Conservation (phyloP, 2,888 invertebrate species). For the Caenorhabditis drosophilae region DNA sequence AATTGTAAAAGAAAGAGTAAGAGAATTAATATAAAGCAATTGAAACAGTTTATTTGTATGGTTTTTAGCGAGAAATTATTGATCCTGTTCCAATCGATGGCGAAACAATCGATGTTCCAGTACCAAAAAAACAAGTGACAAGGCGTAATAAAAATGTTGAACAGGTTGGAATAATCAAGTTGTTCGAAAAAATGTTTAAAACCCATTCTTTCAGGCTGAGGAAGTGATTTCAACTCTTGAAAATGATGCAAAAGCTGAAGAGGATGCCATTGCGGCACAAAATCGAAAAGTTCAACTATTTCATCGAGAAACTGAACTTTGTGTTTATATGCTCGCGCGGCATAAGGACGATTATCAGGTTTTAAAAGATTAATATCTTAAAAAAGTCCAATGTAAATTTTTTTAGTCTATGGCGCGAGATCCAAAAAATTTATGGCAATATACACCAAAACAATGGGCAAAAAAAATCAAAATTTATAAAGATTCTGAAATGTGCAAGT, state of each 20-base stretch:
- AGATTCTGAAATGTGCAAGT: slow-evolving; percentile 40
- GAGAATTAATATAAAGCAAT: slow-evolving; percentile 5
- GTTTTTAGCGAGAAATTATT: slow-evolving; percentile 37
- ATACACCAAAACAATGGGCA: slow-evolving; percentile 63
- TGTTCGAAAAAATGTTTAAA: too few relatives aligned
- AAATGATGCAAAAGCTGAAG: slow-evolving; percentile 38
- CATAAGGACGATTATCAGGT: slow-evolving; percentile 62
- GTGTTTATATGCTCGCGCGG: slow-evolving; percentile 57
- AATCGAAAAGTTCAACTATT: slow-evolving; percentile 42
- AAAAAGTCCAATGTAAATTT: not conserved
- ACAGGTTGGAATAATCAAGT: too few relatives aligned
- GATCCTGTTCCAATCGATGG: slow-evolving; percentile 44
- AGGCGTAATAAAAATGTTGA: slow-evolving; percentile 29
- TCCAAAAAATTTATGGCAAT: slow-evolving; percentile 60
- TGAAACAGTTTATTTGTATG: not conserved
- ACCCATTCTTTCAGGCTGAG: too few relatives aligned
- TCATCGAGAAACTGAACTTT: slow-evolving; percentile 58
- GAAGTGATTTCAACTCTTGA: slow-evolving; percentile 41
- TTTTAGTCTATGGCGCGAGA: slow-evolving; percentile 65
- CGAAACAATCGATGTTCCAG: slow-evolving; percentile 18
- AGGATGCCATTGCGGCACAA: slow-evolving; percentile 23
- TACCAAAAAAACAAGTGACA: slow-evolving; percentile 21
- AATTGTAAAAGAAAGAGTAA: slow-evolving; percentile 34
- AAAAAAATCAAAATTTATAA: slow-evolving; percentile 58
- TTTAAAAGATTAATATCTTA: not conserved